A percentile compares a stretch with the other conserved stretches of the same genome.
Conservation (phyloP, 2,797 vertebrate genomes). For the Micromesistius poutassou region DNA sequence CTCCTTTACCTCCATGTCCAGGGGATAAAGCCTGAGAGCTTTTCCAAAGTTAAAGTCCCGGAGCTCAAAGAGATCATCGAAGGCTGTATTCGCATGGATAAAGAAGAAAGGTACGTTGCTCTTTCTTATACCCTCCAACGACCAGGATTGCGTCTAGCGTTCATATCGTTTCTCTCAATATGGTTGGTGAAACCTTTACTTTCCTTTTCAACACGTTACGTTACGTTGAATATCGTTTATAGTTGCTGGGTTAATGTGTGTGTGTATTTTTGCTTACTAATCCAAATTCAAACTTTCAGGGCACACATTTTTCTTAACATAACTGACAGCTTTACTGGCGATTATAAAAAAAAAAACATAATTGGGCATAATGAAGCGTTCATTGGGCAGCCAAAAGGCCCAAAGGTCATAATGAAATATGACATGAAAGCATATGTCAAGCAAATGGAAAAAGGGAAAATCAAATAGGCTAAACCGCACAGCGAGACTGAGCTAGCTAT, state of each 20-base stretch:
- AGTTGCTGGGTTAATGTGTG: background rate
- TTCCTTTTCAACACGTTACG: background rate
- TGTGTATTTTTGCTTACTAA: background rate
- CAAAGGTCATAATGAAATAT: background rate
- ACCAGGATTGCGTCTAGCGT: background rate
- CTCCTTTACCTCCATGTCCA: conserved; percentile 47
- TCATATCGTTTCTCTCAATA: background rate
- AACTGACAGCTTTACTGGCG: background rate
- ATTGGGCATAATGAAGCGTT: background rate
- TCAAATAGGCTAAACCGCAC: background rate
- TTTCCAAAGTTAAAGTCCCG: conserved; percentile 95
- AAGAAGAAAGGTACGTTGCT: conserved; percentile 85
- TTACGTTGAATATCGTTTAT: background rate
- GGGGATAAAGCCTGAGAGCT: conserved; percentile 97
- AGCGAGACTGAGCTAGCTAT: no score
- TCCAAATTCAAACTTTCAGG: background rate
- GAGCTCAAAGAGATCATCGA: conserved; percentile 98
- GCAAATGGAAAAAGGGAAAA: background rate
- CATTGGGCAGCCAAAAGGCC: background rate
- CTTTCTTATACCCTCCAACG: background rate
- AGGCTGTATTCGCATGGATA: conserved; percentile 94
- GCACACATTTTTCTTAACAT: background rate
- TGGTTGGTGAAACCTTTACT: background rate
- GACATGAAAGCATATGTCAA: background rate
- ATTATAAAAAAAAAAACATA: background rate